Conservation (phyloP, 2,113 vertebrate species). For the Melozone crissalis region DNA sequence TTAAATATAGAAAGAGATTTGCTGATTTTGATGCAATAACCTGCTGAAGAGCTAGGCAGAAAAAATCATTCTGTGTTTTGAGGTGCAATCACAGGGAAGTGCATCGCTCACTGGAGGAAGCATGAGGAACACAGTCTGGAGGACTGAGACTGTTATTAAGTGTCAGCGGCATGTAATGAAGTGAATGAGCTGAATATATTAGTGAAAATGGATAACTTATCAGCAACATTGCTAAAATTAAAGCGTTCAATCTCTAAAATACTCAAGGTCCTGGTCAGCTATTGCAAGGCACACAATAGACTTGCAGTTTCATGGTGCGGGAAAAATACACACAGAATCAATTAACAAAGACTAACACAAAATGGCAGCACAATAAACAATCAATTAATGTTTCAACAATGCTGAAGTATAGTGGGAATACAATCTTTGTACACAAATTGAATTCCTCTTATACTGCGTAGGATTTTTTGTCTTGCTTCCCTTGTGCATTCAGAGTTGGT, state of each 20-base stretch:
- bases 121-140: not conserved
- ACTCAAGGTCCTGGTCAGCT: not conserved
- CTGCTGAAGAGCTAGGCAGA: not conserved
- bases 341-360: not conserved
- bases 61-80: not conserved
- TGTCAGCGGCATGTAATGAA: not conserved
- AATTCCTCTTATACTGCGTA: not conserved
- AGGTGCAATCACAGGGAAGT: not conserved
- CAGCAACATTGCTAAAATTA: not conserved
- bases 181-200: not conserved
- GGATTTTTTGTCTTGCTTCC: not conserved
- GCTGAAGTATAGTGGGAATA: not conserved
- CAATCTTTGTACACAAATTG: not conserved
- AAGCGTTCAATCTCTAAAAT: not conserved
- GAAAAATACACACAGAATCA: not conserved
- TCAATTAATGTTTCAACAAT: not conserved
- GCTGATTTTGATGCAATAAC: not conserved
- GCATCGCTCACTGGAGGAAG: not conserved
- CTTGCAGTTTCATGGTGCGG: not conserved
- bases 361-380: not conserved
- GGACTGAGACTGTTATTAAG: not conserved
- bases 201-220: not conserved
- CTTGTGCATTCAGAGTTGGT: not conserved
- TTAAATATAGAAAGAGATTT: not conserved
- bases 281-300: accelerated